Base-by-base conservation (phyloP, 1,140 invertebrate species). In the Campoletis sonorensis region DNA sequence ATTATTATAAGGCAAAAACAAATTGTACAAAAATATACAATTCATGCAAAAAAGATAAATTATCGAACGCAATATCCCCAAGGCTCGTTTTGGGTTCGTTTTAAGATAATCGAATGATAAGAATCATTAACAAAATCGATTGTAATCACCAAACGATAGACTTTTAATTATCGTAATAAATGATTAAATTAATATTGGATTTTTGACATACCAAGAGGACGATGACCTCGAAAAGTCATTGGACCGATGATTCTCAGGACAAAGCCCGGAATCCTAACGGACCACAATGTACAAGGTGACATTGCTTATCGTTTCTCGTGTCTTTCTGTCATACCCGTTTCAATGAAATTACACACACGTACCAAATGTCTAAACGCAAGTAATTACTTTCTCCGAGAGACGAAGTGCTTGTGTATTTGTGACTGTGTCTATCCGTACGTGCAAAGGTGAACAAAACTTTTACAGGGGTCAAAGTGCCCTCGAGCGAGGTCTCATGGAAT, bases 331-430 rank as follows among this genome's bases (percentile, higher is more conserved):
- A 13, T 58, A 58, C 54, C 18, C 54, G 13, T 21, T 18, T 58
- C 18, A 18, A 58, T 23, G 21, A n/a, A 58, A 4, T 4, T 58
- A 58, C 54, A 54, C 18, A 54, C 40, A 45, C 11, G 40, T 13
- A 45, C 40, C 18, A 54, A 16, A 58, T 58, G 21, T 58, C 7
- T 1, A 58, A 18, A 23, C 21, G 49, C 10, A 58, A 0, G 54
- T 58, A 58, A 58, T 58, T 58, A 58, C 54, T 58, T 58, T 58
- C 54, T 58, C 54, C 21, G 54, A 18, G 21, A 58, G 54, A 58
- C 11, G 40, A 58, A 58, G 21, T 23, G 54, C 5, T 2, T 18
- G 21, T 23, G 54, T 58, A 58, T 15, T 2, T 18, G 54, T 13
- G 54, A 21, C 54, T 18, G 40, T 45, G 40, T 45, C 40, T 45